Conservation (phyloP, 2,888 invertebrate species). For the Spilosoma lubricipeda region DNA sequence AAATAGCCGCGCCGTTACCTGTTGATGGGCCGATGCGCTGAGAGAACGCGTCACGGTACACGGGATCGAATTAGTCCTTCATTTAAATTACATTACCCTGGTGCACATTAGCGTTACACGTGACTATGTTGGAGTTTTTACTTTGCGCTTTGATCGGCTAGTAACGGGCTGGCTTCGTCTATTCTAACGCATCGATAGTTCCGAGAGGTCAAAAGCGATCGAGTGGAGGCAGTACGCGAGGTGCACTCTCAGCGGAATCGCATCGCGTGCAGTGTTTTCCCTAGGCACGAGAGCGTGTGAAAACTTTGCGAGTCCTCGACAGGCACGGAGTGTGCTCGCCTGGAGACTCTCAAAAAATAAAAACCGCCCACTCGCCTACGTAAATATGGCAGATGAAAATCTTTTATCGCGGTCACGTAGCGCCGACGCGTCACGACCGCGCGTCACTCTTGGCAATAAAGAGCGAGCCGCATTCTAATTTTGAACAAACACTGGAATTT, state of each 20-base stretch:
- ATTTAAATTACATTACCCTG: constrained; percentile 83
- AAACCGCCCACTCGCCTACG: constrained; percentile 85
- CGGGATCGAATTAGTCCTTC: constrained; percentile 83
- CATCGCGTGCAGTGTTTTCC: constrained; percentile 64
- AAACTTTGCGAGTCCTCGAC: constrained; percentile 73
- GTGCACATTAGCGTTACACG: constrained; percentile 72
- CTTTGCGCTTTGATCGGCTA: constrained; percentile 62
- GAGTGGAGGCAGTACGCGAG: constrained; percentile 40
- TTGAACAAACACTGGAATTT: constrained; percentile 80
- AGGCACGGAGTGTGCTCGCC: constrained; percentile 66
- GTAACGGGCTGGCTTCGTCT: constrained; percentile 60
- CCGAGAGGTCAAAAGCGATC: constrained; percentile 65
- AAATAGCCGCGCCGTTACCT: constrained; percentile 84
- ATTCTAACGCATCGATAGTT: constrained; percentile 68
- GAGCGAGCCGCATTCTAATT: constrained; percentile 84
- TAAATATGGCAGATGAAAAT: constrained; percentile 86
- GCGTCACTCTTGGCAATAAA: constrained; percentile 83
- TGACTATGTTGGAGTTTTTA: constrained; percentile 70
- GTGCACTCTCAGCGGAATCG: constrained; percentile 45
- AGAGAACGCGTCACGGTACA: constrained; percentile 83
- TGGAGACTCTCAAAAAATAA: constrained; percentile 82
- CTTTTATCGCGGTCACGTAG: constrained; percentile 87
- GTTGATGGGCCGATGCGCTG: constrained; percentile 82
- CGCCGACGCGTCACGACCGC: constrained; percentile 83
- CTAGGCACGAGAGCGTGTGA: constrained; percentile 75